These are phyloP conservation scores for Trematocara unimaculatum DNA, from an alignment of 2,113 vertebrate genomes.

Conservation along the genomic window DNA sequence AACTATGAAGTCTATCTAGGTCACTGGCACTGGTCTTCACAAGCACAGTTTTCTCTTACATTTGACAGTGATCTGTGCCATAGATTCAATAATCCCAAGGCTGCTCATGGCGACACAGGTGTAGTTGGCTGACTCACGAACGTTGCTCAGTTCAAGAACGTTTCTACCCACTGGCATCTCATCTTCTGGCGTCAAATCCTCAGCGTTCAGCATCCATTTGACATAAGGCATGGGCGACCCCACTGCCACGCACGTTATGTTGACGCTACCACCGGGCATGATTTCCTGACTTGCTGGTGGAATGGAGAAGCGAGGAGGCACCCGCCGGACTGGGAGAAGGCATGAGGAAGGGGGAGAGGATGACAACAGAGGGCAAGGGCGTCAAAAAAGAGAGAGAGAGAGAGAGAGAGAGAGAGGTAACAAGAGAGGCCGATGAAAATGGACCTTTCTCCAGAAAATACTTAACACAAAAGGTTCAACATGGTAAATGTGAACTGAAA, in stretches of 20 bases:
- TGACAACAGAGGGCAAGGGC: slow-evolving; percentile 75
- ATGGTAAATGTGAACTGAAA: slow-evolving; percentile 65
- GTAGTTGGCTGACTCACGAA: slow-evolving; percentile 98
- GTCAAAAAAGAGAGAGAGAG: slow-evolving; percentile 35
- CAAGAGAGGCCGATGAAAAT: slow-evolving; percentile 72
- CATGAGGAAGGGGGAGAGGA: slow-evolving; percentile 64
- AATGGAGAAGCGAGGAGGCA: slow-evolving; percentile 97
- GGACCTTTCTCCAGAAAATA: slow-evolving; percentile 61
- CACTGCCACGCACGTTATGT: slow-evolving; percentile 98
- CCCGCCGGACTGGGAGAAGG: slow-evolving; percentile 87
- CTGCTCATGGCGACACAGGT: slow-evolving; percentile 99
- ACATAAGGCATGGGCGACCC: slow-evolving; percentile 98
- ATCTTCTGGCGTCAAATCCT: slow-evolving; percentile 94
- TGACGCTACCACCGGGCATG: slow-evolving; percentile 97
- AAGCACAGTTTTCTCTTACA: slow-evolving; percentile 49
- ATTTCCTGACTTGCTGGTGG: slow-evolving; percentile 93
- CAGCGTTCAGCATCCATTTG: slow-evolving; percentile 96
- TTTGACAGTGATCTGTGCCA: slow-evolving; percentile 93
- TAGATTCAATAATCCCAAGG: slow-evolving; percentile 93
- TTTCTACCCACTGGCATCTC: slow-evolving; percentile 98
- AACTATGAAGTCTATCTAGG: background rate
- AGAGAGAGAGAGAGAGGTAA: slow-evolving; percentile 77
- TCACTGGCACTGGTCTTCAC: background rate
- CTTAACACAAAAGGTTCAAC: slow-evolving; percentile 62
- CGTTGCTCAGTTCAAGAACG: slow-evolving; percentile 90